Conservation (phyloP, 1,140 invertebrate genomes). For the Zaprionus davidi region DNA sequence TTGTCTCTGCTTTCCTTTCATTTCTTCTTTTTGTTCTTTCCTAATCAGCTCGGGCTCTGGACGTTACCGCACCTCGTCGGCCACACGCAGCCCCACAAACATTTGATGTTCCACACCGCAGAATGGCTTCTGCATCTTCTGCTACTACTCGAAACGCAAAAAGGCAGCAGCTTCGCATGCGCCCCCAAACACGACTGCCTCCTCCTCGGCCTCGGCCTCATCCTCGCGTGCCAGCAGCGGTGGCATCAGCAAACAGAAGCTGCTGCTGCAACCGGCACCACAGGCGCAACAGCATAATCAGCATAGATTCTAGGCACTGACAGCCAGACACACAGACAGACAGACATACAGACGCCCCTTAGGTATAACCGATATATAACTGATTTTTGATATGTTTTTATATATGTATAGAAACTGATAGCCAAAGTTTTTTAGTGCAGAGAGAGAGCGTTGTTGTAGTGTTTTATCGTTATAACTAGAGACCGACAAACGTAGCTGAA, state of each 20-base stretch:
- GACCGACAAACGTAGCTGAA: slow-evolving; percentile 38
- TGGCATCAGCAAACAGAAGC: slow-evolving; percentile 39
- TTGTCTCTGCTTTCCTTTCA: not conserved
- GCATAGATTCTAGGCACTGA: slow-evolving; percentile 37
- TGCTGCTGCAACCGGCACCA: slow-evolving; percentile 39
- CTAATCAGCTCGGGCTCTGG: slow-evolving; percentile 64
- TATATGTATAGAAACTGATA: slow-evolving; percentile 34
- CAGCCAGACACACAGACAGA: not conserved
- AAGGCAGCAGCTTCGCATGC: slow-evolving; percentile 36
- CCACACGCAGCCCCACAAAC: slow-evolving; percentile 80
- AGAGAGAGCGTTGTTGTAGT: slow-evolving; percentile 7
- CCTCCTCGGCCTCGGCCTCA: slow-evolving; percentile 58
- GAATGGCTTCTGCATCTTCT: slow-evolving; percentile 84
- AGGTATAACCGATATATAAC: slow-evolving; percentile 14
- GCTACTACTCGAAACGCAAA: slow-evolving; percentile 79
- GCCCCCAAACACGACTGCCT: slow-evolving; percentile 64
- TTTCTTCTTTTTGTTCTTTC: not conserved
- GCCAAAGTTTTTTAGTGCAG: slow-evolving; percentile 49
- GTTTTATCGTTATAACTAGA: slow-evolving; percentile 6
- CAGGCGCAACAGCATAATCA: slow-evolving; percentile 30
- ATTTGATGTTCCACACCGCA: slow-evolving; percentile 84
- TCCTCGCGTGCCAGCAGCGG: slow-evolving; percentile 68
- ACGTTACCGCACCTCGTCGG: slow-evolving; percentile 77
- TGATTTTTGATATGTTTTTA: slow-evolving; percentile 68
- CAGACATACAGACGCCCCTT: not conserved